Evolutionary conservation across 2,113 vertebrate genomes (phyloP).

Genomic region (Plotosus lineatus): DNA sequence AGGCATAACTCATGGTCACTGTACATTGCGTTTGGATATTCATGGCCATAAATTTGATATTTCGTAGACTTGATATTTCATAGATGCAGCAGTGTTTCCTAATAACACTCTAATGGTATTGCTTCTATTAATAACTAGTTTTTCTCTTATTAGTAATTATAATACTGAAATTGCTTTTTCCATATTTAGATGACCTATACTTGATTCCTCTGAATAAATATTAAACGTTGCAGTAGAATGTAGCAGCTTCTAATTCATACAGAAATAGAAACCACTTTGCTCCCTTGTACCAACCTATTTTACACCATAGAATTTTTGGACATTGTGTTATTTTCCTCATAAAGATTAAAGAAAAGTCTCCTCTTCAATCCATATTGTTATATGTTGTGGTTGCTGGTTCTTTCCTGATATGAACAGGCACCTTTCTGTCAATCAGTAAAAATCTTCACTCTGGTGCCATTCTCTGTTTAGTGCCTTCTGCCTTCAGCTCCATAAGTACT

Average conservation of each 20-base stretch:
- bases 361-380: neutral
- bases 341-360: neutral
- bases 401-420: neutral
- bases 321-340: neutral
- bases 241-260: neutral
- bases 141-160: neutral
- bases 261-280: neutral
- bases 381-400: neutral
- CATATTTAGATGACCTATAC: neutral
- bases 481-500: neutral
- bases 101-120: neutral
- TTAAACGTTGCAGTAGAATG: neutral
- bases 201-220: neutral
- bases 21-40: neutral
- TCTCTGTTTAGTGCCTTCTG: neutral
- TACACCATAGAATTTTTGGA: neutral
- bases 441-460: too few species aligned
- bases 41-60: neutral
- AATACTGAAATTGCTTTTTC: neutral
- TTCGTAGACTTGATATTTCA: neutral
- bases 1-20: neutral
- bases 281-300: neutral
- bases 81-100: neutral
- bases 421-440: conserved; percentile 4
- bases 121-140: neutral